Percentiles rank a stretch among this genome's conserved stretches.
phyloP scores from a whole-genome alignment of 2,888 invertebrate species.

The Stenurella melanura region DNA sequence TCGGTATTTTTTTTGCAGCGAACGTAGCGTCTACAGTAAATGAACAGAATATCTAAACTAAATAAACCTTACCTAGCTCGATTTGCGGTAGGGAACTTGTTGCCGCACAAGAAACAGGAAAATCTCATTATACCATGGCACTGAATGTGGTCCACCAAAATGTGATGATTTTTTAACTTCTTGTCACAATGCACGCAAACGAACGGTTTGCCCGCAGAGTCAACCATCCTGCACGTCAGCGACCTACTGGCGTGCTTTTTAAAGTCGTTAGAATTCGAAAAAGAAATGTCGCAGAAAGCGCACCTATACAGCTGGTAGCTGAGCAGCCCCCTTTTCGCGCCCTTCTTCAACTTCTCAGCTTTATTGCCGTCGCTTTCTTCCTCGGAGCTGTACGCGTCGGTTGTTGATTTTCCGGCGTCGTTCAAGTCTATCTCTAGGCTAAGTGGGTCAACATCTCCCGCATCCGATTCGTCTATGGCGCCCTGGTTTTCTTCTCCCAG shows the following conservation, averaged over 20 bases:
- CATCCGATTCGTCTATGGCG: constrained; percentile 41
- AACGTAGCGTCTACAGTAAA: too few species aligned
- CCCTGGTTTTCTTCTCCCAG: constrained; percentile 40
- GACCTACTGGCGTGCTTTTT: constrained; percentile 70
- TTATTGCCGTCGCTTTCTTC: constrained; percentile 52
- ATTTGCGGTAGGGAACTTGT: constrained; percentile 65
- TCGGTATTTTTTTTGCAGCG: too few species aligned
- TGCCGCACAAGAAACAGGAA: constrained; percentile 77
- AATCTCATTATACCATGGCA: constrained; percentile 77
- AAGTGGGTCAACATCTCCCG: constrained; percentile 54
- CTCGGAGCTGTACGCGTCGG: constrained; percentile 46
- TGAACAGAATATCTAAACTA: too few species aligned
- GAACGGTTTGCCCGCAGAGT: constrained; percentile 62
- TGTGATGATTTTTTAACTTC: constrained; percentile 71
- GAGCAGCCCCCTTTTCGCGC: constrained; percentile 52
- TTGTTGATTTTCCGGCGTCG: constrained; percentile 31
- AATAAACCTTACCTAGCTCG: constrained; percentile 62
- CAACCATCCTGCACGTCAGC: constrained; percentile 50
- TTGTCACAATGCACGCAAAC: constrained; percentile 76
- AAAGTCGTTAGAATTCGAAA: constrained; percentile 68
- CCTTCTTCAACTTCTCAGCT: constrained; percentile 39
- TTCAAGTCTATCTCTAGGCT: constrained; percentile 49
- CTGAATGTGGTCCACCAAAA: constrained; percentile 77
- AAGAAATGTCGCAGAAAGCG: constrained; percentile 72
- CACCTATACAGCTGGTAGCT: constrained; percentile 76